Evolutionary conservation across 2,113 vertebrate genomes (phyloP).

Genomic region (Danionella cerebrum): DNA sequence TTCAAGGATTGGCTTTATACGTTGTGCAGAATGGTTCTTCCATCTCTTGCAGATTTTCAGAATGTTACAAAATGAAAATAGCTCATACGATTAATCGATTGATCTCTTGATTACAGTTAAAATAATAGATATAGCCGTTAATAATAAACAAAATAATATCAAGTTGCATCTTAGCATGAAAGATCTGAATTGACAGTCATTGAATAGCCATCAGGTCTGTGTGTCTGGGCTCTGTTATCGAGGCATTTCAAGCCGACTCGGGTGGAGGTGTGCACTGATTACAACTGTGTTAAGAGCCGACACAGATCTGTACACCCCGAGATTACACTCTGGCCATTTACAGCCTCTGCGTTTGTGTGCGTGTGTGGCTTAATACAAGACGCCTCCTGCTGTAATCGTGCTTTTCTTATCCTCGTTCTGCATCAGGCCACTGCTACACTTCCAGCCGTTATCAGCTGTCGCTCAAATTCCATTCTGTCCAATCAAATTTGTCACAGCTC

Average conservation of each 20-base stretch:
- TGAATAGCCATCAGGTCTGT: constrained; percentile 38
- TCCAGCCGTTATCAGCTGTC: constrained; percentile 64
- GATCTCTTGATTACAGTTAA: too few relatives aligned
- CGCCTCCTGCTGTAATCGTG: constrained; percentile 61
- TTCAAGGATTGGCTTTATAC: too few relatives aligned
- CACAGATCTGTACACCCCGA: constrained; percentile 56
- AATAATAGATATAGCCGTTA: too few relatives aligned
- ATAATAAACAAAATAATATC: too few relatives aligned
- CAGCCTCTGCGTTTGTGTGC: constrained; percentile 36
- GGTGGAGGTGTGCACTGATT: constrained; percentile 45
- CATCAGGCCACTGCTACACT: constrained; percentile 65
- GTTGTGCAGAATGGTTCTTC: too few relatives aligned
- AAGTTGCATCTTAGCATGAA: constrained; percentile 35
- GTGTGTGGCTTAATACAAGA: constrained; percentile 60
- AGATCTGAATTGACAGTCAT: not conserved
- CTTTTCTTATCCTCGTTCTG: constrained; percentile 62
- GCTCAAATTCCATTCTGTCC: constrained; percentile 63
- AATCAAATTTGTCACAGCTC: constrained; percentile 66
- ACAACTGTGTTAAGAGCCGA: constrained; percentile 60
- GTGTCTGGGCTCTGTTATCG: constrained; percentile 42
- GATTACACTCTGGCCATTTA: constrained; percentile 63
- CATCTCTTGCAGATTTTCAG: too few relatives aligned
- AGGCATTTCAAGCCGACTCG: constrained; percentile 50
- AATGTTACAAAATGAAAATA: too few relatives aligned
- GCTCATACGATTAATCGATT: too few relatives aligned